Evolutionary conservation across 2,113 vertebrate species (phyloP).

Genomic region (Myotis yumanensis): DNA sequence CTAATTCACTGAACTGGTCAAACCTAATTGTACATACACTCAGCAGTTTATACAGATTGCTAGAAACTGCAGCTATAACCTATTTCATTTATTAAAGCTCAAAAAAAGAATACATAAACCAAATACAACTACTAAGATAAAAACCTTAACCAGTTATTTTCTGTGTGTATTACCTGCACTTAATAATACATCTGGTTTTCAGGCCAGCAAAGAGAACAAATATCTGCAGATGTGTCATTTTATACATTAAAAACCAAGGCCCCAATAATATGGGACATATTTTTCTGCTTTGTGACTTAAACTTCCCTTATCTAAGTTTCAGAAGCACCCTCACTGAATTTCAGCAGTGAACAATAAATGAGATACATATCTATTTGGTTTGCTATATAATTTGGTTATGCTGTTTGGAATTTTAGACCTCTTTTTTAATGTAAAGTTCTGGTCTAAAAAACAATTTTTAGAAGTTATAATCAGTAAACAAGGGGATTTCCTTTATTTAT

Average conservation of each 20-base stretch:
- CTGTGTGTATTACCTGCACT: not conserved
- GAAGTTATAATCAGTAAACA: constrained; percentile 58
- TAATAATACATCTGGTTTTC: constrained; percentile 10
- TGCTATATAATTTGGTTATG: not conserved
- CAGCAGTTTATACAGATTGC: not conserved
- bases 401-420: constrained; percentile 32
- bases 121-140: not conserved
- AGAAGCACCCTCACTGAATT: constrained; percentile 49
- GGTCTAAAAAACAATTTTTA: constrained; percentile 57
- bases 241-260: not conserved
- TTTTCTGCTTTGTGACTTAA: constrained; percentile 33
- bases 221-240: not conserved
- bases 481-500: constrained; percentile 53
- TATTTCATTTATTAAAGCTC: not conserved
- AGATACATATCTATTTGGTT: constrained; percentile 36
- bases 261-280: not conserved
- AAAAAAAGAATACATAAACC: not conserved
- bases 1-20: not conserved
- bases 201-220: not conserved
- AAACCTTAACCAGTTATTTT: not conserved
- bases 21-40: not conserved
- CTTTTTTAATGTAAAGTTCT: constrained; percentile 65
- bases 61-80: not conserved
- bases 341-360: constrained; percentile 60
- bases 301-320: constrained; percentile 17